phyloP scores from a whole-genome alignment of 1,140 invertebrate species.

The Heliconius himera region DNA sequence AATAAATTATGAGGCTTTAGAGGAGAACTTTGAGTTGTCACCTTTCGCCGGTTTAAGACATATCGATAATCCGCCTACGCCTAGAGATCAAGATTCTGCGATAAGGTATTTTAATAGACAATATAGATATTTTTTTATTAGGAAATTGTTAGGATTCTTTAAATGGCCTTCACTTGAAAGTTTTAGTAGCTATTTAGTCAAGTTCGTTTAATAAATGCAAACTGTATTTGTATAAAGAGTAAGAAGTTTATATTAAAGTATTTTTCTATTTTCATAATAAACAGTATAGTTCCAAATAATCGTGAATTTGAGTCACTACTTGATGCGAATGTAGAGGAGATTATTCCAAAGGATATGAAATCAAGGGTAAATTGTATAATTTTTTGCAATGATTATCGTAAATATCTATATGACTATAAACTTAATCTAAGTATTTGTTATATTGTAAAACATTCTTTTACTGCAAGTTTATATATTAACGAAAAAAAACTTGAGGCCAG shows the following conservation, averaged over 20 bases:
- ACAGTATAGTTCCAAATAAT: background rate
- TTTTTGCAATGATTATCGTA: background rate
- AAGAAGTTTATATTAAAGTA: background rate
- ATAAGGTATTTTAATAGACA: slow-evolving; percentile 22
- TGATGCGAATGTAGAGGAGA: slow-evolving; percentile 24
- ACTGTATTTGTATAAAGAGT: background rate
- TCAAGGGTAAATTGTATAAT: slow-evolving; percentile 41
- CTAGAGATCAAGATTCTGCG: slow-evolving; percentile 24
- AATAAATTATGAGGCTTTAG: slow-evolving; percentile 84
- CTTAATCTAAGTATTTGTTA: background rate
- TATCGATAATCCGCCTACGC: slow-evolving; percentile 37
- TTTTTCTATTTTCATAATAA: background rate
- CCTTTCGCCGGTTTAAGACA: slow-evolving; percentile 84
- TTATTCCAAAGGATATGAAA: slow-evolving; percentile 39
- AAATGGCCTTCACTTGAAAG: no score
- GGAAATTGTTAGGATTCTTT: no score
- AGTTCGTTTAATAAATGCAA: no score
- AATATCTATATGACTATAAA: background rate
- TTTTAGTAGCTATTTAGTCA: no score
- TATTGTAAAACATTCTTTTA: background rate
- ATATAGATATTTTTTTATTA: background rate
- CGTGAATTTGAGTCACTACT: slow-evolving; percentile 20
- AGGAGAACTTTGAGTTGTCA: slow-evolving; percentile 86
- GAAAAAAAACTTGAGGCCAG: no score
- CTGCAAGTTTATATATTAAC: no score